Evolutionary conservation across 2,888 invertebrate species (phyloP).

Genomic region (Amblyjoppa fuscipennis): DNA sequence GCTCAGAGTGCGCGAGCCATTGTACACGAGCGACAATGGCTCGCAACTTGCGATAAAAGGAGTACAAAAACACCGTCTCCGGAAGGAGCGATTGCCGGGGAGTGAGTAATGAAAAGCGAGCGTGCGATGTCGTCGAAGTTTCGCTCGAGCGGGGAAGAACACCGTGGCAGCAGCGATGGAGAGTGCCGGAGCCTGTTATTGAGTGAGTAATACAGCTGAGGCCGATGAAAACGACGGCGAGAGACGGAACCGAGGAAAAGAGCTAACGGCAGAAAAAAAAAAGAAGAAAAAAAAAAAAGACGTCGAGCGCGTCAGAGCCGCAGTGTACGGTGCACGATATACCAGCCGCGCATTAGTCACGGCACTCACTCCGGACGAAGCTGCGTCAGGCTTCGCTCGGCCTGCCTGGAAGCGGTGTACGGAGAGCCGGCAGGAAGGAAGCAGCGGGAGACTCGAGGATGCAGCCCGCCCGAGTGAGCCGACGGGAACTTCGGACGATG

Average conservation of each 20-base stretch:
- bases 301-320: constrained; percentile 28
- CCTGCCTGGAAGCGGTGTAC: neutral
- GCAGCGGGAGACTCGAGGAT: constrained; percentile 56
- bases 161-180: constrained; percentile 38
- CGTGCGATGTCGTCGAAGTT: neutral
- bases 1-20: neutral
- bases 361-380: constrained; percentile 46
- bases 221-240: constrained; percentile 35
- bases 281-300: constrained; percentile 40
- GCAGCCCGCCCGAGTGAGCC: constrained; percentile 28
- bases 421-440: constrained; percentile 58
- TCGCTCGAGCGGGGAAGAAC: constrained; percentile 26
- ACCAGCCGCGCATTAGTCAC: constrained; percentile 55
- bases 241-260: constrained; percentile 22
- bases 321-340: constrained; percentile 11
- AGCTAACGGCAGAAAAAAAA: constrained; percentile 32
- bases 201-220: constrained; percentile 55
- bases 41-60: constrained; percentile 17
- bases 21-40: constrained; percentile 34
- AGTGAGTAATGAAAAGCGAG: constrained; percentile 49
- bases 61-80: constrained; percentile 32
- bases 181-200: constrained; percentile 35
- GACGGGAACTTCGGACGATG: constrained; percentile 45
- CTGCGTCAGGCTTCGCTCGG: constrained; percentile 39
- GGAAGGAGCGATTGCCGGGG: constrained; percentile 25